Base-by-base conservation (phyloP, 2,888 invertebrate genomes). In the Diogma glabrata region DNA sequence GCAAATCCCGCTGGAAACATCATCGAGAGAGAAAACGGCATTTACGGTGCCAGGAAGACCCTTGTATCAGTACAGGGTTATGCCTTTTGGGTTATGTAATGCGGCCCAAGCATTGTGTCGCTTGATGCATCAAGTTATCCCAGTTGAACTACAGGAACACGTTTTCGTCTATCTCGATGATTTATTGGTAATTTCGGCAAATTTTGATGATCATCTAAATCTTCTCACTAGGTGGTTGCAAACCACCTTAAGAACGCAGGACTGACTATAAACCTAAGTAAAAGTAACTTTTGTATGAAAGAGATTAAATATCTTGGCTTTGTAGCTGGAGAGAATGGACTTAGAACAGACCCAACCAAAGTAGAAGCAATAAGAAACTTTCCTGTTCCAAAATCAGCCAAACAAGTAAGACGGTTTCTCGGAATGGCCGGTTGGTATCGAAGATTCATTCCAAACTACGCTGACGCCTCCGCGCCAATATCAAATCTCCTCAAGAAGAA, bases 1-100 rank as follows among this genome's bases (percentile, higher is more conserved):
- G 46, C 51, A 51, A 20, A 38, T 47, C 8, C 54, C 55, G 5
- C 16, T 63, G 24, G 52, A 53, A 7, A 28, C 50, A 7, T 22
- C 49, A 0, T 55, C 56, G 1, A 45, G 47, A 17, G 57, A 57
- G 6, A 53, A 51, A 8, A 64, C 62, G 1, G 62, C 62, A 5
- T 40, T 40, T 19, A 17, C 40, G 5, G 49, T 56, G 1, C 56
- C 54, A 6, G 48, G 53, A 8, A 23, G 48, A 2, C 57, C 56
- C 8, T 33, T 58, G n/a, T 46, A 16, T 26, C 46, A 46, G 23
- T 57, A 49, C 16, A 48, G 16, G 0, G 54, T 54, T 2, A 54
- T 55, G 56, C 57, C 55, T 7, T 55, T 57, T 33, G 55, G 53
- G 10, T 23, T 46, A 8, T n/a, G n/a, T 22, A 46, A 46, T 46